These are phyloP conservation scores for Harpagifer antarcticus DNA, from an alignment of 2,797 vertebrate species.

Conservation along the genomic window DNA sequence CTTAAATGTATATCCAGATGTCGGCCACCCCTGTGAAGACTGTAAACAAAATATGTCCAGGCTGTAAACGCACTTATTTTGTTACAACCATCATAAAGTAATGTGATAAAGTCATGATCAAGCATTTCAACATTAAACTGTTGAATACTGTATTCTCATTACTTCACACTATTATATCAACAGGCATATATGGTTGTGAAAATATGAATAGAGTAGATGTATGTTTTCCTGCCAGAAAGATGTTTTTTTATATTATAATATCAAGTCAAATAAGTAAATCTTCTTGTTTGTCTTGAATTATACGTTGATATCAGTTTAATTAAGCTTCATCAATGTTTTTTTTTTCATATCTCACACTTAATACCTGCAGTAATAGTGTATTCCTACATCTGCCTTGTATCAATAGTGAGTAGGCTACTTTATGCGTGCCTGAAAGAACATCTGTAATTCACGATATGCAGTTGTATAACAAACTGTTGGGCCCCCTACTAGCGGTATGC, in stretches of 20 bases:
- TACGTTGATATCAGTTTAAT: not conserved
- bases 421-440: not conserved
- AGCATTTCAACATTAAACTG: not conserved
- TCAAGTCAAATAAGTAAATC: not conserved
- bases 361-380: not conserved
- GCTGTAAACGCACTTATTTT: conserved; percentile 40
- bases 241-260: not conserved
- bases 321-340: not conserved
- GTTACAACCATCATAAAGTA: conserved; percentile 3
- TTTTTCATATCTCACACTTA: not conserved
- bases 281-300: not conserved
- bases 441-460: conserved; percentile 40
- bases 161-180: not conserved
- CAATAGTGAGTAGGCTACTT: not conserved
- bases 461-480: conserved; percentile 49
- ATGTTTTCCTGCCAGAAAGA: not conserved
- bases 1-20: conserved; percentile 57
- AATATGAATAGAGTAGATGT: not conserved
- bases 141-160: not conserved
- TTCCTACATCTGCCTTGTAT: conserved; percentile 1
- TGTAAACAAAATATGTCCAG: conserved; percentile 42
- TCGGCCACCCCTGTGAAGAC: conserved; percentile 44
- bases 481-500: conserved; percentile 10
- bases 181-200: not conserved
- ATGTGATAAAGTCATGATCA: not conserved